phyloP scores from a whole-genome alignment of 2,888 invertebrate genomes.

The Oscheius sp. region DNA sequence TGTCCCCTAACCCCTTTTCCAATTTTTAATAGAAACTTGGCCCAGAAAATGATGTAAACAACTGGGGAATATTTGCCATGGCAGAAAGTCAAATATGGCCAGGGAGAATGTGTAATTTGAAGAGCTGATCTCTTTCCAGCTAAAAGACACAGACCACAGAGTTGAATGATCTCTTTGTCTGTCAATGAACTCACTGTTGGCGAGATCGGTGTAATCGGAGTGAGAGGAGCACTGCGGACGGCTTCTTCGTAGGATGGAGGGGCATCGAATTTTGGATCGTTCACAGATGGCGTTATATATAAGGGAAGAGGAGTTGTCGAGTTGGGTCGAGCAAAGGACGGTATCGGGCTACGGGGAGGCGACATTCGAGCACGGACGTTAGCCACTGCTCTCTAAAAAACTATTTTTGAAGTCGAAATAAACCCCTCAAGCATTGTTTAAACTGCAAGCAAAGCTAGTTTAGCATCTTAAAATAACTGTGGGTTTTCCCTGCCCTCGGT shows the following conservation, averaged over 20 bases:
- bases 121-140: constrained; percentile 14
- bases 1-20: neutral
- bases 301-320: constrained; percentile 42
- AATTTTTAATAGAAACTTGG: too few species aligned
- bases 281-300: constrained; percentile 42
- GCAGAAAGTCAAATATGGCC: constrained; percentile 29
- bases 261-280: constrained; percentile 56
- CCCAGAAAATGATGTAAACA: constrained; percentile 7
- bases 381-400: constrained; percentile 26
- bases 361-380: constrained; percentile 19
- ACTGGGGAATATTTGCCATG: constrained; percentile 14
- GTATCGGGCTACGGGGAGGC: constrained; percentile 28
- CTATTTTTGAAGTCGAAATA: too few species aligned
- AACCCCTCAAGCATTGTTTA: too few species aligned
- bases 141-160: neutral
- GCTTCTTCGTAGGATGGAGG: constrained; percentile 58
- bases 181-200: neutral
- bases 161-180: neutral
- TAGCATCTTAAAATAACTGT: too few species aligned
- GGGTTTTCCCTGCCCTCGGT: too few species aligned
- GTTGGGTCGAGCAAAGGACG: constrained; percentile 28
- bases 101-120: constrained; percentile 22
- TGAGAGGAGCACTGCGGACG: constrained; percentile 39
- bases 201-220: constrained; percentile 15
- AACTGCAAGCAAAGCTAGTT: too few species aligned